Evolutionary conservation across 2,888 invertebrate genomes (phyloP), one percentile per base, ranked within the genome.

Genomic region (Cataglyphis livida): DNA sequence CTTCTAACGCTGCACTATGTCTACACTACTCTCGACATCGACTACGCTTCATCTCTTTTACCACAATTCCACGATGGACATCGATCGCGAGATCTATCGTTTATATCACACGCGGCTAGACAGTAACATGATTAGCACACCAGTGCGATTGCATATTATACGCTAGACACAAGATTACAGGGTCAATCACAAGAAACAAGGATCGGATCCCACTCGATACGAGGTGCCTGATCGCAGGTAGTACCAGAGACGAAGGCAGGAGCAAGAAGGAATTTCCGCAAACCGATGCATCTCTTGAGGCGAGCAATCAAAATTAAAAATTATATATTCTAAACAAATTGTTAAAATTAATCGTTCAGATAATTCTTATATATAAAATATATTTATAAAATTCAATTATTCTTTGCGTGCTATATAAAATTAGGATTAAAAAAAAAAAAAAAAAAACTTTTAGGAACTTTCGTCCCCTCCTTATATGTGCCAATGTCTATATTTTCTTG

Each of bases 31-130:
- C n/a, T 78, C 57, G 41, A 78, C 59, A 78, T 25, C 25, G 59
- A 79, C 44, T 41, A 71, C 18, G 41, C 59, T 71, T 73, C 73
- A 73, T 71, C 78, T 71, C 73, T 73, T 71, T 79, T 79, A 71
- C 59, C 71, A 44, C 59, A 44, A 79, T 35, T 18, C 59, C 57
- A 78, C 57, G 78, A 57, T 70, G 41, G 44, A 59, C 73, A 70
- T 78, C 4, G 21, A 51, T 76, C 78, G 78, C 44, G 59, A 35
- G 35, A 32, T 18, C 12, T 59, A 54, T 25, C n/a, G 51, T n/a
- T 51, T 51, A 51, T 51, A 51, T 51, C 25, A 21, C 10, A 44
- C 54, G n/a, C 54, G 54, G 41, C 59, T 21, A 71, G 51, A 76
- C 68, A 76, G 7, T 76, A 28, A 59, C 57, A 54, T 28, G 21